Base-by-base conservation (phyloP, 2,113 vertebrate species). In the Eptatretus burgeri region DNA sequence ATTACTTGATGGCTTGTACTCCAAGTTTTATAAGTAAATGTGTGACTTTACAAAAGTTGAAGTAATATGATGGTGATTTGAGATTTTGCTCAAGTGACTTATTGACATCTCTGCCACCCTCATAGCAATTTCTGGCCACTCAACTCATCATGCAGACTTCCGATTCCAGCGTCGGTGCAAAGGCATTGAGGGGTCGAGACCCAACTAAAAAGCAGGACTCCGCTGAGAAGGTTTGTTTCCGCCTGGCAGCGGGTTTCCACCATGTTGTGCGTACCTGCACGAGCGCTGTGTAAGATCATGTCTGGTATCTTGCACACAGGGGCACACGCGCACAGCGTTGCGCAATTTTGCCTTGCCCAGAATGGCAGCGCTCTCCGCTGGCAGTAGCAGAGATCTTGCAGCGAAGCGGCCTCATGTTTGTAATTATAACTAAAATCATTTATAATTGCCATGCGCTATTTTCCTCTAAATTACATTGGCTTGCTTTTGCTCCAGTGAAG, bases 121-220 rank as follows among this genome's bases (percentile, higher is more conserved):
- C 75, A 56, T 67, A 98, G 83, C 91, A 98, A 86, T 98, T 98
- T 72, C 77, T 98, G 72, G 91, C 91, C 74, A 98, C 91, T 2
- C 91, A 98, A 52, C 79, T 98, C 75, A 98, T 98, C 72, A 98
- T 98, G 91, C 91, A 98, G 73, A 98, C 91, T 9, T 96, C 89
- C 0, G 91, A 98, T 72, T 93, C 84, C 9, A 84, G 88, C 69
- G 93, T 98, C 76, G 85, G 88, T 67, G 86, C 91, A 74, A 98
- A 98, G 77, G 95, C 87, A 76, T 79, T 98, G 68, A 82, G 89
- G 19, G 88, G 89, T 51, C 78, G 91, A 68, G 89, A 96, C 74
- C 89, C 86, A 62, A 84, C 80, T 63, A 81, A 86, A 64, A 93
- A 95, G 67, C 91, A 93, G 66, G 89, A 98, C 75, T 78, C 89